Conservation (phyloP, 2,888 invertebrate genomes). For the Callyntrura sp. region DNA sequence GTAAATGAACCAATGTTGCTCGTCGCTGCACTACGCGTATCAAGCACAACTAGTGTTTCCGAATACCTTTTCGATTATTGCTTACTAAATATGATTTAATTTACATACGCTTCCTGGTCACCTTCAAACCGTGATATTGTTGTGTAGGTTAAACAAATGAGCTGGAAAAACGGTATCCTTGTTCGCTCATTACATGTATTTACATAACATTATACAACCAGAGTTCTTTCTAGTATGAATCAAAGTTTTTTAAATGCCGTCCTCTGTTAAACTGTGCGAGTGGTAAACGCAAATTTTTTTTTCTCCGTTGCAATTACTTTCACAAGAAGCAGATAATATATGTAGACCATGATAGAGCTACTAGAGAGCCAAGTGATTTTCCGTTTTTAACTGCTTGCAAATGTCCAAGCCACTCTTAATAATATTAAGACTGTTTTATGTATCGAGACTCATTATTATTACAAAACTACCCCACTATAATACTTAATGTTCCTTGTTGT, state of each 20-base stretch:
- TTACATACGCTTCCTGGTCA: neutral
- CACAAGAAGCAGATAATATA: conserved; percentile 23
- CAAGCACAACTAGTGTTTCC: conserved; percentile 13
- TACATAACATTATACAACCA: neutral
- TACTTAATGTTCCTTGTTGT: neutral
- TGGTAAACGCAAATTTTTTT: neutral
- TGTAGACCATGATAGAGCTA: conserved; percentile 2
- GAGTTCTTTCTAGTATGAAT: neutral
- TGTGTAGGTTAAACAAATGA: neutral
- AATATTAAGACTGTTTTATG: neutral
- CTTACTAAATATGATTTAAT: neutral
- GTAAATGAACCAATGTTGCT: neutral
- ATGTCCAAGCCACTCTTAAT: conserved; percentile 36
- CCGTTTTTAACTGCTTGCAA: conserved; percentile 8
- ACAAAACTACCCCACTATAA: conserved; percentile 39
- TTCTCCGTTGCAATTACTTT: neutral
- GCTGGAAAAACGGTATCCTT: neutral
- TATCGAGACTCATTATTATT: neutral
- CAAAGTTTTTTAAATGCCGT: neutral
- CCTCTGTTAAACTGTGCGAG: neutral
- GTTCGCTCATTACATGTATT: neutral
- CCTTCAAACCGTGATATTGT: neutral
- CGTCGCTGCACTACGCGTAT: neutral
- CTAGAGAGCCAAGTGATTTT: neutral
- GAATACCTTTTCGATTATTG: neutral